Conservation (phyloP, 64 coral and sea anemone species). For the Montipora efflorescens region DNA sequence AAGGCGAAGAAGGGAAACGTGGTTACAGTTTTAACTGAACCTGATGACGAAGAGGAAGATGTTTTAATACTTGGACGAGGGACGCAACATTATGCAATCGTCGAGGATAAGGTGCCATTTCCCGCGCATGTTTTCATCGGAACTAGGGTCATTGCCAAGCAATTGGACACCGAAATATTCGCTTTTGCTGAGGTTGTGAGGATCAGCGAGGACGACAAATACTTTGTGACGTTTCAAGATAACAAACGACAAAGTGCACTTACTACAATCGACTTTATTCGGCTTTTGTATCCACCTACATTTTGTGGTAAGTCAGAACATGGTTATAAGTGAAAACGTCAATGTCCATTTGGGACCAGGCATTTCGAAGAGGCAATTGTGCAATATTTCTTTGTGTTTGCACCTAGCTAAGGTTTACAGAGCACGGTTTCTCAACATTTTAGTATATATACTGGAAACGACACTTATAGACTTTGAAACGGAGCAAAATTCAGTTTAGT, state of each 20-base stretch:
- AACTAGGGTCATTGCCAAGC: conserved; percentile 19
- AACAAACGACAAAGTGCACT: neutral
- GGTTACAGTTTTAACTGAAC: conserved; percentile 38
- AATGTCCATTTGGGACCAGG: neutral
- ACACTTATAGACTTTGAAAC: too few relatives aligned
- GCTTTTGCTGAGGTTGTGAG: conserved; percentile 18
- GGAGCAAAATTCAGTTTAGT: too few relatives aligned
- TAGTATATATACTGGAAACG: too few relatives aligned
- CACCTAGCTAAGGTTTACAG: too few relatives aligned
- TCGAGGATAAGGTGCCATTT: conserved; percentile 51
- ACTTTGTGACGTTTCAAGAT: conserved; percentile 36
- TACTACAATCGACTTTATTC: neutral
- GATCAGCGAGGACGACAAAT: neutral
- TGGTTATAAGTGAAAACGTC: too few relatives aligned
- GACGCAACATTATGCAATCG: conserved; percentile 64
- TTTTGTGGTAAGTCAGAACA: conserved; percentile 52
- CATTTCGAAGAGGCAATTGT: neutral
- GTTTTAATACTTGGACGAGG: conserved; percentile 42
- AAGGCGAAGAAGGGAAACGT: conserved; percentile 24
- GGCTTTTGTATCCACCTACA: conserved; percentile 31
- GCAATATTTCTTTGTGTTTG: neutral
- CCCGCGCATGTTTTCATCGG: conserved; percentile 28
- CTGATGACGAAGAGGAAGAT: conserved; percentile 13
- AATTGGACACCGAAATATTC: neutral
- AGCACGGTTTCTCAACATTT: too few relatives aligned